Evolutionary conservation across 2,797 vertebrate genomes (phyloP).

Genomic region (Lithobates sylvaticus): DNA sequence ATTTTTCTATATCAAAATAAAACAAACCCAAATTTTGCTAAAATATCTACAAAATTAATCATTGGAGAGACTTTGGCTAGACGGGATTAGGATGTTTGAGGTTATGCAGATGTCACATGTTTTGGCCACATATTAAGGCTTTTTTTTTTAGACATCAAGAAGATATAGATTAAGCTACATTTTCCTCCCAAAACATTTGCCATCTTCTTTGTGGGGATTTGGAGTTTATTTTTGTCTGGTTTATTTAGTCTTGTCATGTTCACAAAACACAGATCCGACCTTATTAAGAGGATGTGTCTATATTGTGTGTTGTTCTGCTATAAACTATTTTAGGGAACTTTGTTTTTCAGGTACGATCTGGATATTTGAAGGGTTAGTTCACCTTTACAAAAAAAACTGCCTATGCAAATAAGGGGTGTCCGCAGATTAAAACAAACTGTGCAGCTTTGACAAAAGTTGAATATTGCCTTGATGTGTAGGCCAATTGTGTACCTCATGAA

Average conservation of each 20-base stretch:
- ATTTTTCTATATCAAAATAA: conserved; percentile 45
- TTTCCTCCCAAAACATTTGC: conserved; percentile 37
- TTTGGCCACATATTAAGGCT: neutral
- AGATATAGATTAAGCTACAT: neutral
- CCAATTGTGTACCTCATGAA: too few relatives aligned
- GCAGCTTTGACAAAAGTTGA: too few relatives aligned
- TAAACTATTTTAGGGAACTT: too few relatives aligned
- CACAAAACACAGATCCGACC: too few relatives aligned
- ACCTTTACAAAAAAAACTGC: too few relatives aligned
- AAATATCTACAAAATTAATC: conserved; percentile 43
- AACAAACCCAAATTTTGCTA: conserved; percentile 22
- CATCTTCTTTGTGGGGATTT: conserved; percentile 41
- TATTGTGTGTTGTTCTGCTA: too few relatives aligned
- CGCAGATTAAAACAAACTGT: too few relatives aligned
- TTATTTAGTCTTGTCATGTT: conserved; percentile 40
- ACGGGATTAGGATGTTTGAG: conserved; percentile 57
- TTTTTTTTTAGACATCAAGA: conserved; percentile 18
- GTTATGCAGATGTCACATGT: conserved; percentile 56
- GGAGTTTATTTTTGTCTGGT: conserved; percentile 61
- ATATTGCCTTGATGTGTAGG: too few relatives aligned
- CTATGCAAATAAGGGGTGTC: too few relatives aligned
- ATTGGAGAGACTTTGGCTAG: conserved; percentile 37
- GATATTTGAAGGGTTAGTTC: too few relatives aligned
- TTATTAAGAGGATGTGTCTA: too few relatives aligned
- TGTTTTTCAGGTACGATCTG: too few relatives aligned